Percentiles rank a stretch among this genome's conserved stretches.
These are phyloP conservation scores for Meloidogyne floridensis DNA, from an alignment of 1,140 invertebrate genomes.

Conservation along the genomic window DNA sequence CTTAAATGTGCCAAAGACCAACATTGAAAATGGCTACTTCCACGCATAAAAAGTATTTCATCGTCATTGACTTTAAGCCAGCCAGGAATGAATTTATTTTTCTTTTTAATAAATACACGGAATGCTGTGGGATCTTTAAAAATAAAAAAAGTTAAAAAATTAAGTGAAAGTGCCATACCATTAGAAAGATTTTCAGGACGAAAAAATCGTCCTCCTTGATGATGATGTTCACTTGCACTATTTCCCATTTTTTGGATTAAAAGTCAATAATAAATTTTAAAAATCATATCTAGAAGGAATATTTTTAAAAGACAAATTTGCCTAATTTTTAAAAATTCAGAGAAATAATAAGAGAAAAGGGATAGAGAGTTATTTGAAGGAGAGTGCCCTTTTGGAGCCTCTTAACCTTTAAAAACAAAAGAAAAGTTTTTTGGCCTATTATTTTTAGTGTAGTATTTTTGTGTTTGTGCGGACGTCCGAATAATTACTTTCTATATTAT, in stretches of 20 bases:
- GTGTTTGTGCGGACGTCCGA: background rate
- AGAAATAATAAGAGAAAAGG: too few species aligned
- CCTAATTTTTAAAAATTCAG: too few species aligned
- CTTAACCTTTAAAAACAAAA: background rate
- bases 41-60: constrained; percentile 80
- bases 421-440: background rate
- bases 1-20: constrained; percentile 89
- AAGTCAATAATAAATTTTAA: background rate
- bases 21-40: constrained; percentile 75
- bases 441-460: background rate
- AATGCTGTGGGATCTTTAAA: constrained; percentile 46
- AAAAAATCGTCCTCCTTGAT: constrained; percentile 34
- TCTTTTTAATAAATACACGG: constrained; percentile 54
- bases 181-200: constrained; percentile 45
- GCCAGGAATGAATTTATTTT: constrained; percentile 66
- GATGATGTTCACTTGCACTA: constrained; percentile 37
- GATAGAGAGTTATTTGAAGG: too few species aligned
- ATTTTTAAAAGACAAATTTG: too few species aligned
- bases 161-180: background rate
- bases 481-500: background rate
- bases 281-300: too few species aligned
- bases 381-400: background rate
- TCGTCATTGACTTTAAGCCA: constrained; percentile 82
- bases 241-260: constrained; percentile 30
- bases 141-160: background rate